Conservation (phyloP, 2,888 invertebrate species). For the Parnassius apollo region DNA sequence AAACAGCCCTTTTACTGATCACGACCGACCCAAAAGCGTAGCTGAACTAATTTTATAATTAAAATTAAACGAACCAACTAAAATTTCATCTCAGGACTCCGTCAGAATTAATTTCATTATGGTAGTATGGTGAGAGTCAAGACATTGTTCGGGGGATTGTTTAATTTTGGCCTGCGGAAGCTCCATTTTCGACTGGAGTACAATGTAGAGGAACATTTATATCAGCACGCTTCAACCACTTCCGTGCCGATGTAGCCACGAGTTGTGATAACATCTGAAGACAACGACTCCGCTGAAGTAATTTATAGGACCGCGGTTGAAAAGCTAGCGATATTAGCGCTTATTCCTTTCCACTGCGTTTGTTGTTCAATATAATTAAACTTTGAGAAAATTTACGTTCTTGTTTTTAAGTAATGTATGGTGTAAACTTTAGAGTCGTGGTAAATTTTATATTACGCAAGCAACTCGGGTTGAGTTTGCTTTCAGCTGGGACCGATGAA, state of each 20-base stretch:
- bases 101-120: conserved; percentile 22
- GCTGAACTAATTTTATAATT: conserved; percentile 19
- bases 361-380: neutral
- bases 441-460: too few relatives aligned
- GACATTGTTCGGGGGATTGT: conserved; percentile 12
- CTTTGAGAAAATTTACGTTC: too few relatives aligned
- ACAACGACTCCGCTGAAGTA: conserved; percentile 20
- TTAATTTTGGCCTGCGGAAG: conserved; percentile 19
- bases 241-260: conserved; percentile 19
- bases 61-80: conserved; percentile 22
- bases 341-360: neutral
- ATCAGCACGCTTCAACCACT: conserved; percentile 12
- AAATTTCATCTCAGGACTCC: conserved; percentile 16
- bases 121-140: conserved; percentile 1
- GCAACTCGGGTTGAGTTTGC: too few relatives aligned
- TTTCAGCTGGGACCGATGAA: too few relatives aligned
- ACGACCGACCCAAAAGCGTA: neutral
- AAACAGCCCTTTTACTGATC: conserved; percentile 1
- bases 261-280: conserved; percentile 17
- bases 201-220: conserved; percentile 15
- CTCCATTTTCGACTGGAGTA: conserved; percentile 10
- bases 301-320: conserved; percentile 15
- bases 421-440: neutral
- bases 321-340: conserved; percentile 1
- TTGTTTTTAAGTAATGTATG: too few relatives aligned